A percentile compares a stretch with the other conserved stretches of the same genome.
Conservation (phyloP, 2,888 invertebrate species). For the Buathra laborator region DNA sequence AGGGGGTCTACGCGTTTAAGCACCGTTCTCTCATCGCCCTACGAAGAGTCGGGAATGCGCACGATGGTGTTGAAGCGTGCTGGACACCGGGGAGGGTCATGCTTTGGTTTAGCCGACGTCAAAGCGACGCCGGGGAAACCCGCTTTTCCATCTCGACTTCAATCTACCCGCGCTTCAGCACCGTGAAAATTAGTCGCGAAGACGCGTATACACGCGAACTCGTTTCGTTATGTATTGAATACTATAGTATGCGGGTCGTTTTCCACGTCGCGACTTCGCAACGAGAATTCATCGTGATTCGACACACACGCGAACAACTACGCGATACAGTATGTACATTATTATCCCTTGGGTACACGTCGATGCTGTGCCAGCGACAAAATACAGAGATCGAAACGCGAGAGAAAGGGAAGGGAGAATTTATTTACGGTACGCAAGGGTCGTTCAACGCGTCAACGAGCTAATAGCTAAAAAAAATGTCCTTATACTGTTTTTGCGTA, state of each 20-base stretch:
- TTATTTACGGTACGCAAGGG: background rate
- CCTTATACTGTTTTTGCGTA: too few species aligned
- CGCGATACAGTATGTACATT: background rate
- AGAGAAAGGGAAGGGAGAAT: background rate
- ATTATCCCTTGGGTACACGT: slow-evolving; percentile 1
- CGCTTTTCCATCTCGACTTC: slow-evolving; percentile 2
- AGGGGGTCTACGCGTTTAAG: slow-evolving; percentile 56
- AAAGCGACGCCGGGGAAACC: background rate
- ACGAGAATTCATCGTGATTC: slow-evolving; percentile 25
- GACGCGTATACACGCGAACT: slow-evolving; percentile 22
- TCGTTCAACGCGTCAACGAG: background rate
- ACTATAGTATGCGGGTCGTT: background rate
- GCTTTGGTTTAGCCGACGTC: slow-evolving; percentile 20
- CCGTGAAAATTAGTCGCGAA: slow-evolving; percentile 72
- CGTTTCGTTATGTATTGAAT: background rate
- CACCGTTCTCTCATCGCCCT: slow-evolving; percentile 26
- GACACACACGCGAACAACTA: background rate
- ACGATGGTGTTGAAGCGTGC: slow-evolving; percentile 31
- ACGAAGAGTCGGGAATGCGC: slow-evolving; percentile 17
- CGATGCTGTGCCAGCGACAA: background rate
- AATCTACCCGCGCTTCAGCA: background rate
- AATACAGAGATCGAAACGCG: slow-evolving; percentile 4
- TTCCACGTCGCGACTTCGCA: background rate
- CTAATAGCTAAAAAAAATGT: background rate
- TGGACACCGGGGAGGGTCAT: background rate